A percentile compares a stretch with the other conserved stretches of the same genome.
phyloP scores from a whole-genome alignment of 2,113 vertebrate species.

The Bolborhynchus lineola region DNA sequence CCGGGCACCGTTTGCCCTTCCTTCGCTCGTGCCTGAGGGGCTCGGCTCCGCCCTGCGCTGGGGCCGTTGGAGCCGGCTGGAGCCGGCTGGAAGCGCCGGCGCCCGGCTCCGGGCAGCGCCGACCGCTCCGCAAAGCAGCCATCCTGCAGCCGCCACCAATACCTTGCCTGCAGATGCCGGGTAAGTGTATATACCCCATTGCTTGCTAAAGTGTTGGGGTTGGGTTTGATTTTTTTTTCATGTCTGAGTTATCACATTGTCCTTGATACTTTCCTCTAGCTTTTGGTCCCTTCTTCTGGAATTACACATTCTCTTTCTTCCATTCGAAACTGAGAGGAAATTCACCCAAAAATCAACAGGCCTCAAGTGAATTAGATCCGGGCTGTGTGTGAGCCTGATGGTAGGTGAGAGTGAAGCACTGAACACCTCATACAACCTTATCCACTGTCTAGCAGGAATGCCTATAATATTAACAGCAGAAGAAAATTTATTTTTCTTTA shows the following conservation, averaged over 20 bases:
- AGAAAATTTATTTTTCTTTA: not conserved
- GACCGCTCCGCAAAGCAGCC: not conserved
- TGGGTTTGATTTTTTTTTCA: not conserved
- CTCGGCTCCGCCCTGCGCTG: not conserved
- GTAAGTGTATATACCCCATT: not conserved
- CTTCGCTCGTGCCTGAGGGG: not conserved
- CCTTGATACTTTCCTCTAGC: not conserved
- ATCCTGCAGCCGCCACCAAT: not conserved
- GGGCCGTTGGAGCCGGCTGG: not conserved
- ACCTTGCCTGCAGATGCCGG: rapidly evolving
- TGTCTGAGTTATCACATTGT: not conserved
- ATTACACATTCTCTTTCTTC: not conserved
- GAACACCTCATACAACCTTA: not conserved
- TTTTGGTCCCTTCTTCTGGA: not conserved
- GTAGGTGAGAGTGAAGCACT: not conserved
- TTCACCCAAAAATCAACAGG: not conserved
- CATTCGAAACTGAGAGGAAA: not conserved
- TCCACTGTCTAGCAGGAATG: not conserved
- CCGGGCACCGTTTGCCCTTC: not conserved
- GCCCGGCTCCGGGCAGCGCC: no score
- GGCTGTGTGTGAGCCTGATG: not conserved
- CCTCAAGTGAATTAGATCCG: not conserved
- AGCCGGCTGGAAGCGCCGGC: no score
- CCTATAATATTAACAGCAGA: not conserved
- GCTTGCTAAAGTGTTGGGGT: not conserved